Conservation (phyloP, 2,888 invertebrate genomes). For the Nemoura dubitans region DNA sequence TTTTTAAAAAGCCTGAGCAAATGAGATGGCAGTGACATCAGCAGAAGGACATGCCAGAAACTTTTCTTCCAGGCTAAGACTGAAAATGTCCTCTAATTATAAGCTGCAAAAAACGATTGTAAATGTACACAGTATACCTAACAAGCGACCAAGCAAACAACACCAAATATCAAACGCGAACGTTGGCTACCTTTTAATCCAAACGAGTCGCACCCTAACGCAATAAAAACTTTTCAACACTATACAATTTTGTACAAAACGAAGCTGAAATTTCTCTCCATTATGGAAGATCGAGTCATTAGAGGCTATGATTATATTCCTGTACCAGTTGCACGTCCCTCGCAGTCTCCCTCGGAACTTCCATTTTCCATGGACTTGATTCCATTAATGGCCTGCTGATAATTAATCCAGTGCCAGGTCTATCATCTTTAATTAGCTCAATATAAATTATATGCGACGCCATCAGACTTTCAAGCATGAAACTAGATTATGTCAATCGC, state of each 20-base stretch:
- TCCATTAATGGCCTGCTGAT: neutral
- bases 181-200: neutral
- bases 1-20: no score
- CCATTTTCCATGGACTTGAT: neutral
- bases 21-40: no score
- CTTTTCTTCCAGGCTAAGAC: no score
- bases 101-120: neutral
- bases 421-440: neutral
- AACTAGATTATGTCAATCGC: neutral
- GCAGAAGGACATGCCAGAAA: no score
- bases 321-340: neutral
- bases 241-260: neutral
- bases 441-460: neutral
- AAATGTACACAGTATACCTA: no score
- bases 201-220: neutral
- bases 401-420: neutral
- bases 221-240: neutral
- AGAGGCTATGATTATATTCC: neutral
- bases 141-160: neutral
- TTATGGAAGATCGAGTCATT: neutral
- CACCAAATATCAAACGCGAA: neutral
- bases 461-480: neutral
- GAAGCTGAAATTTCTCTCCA: neutral
- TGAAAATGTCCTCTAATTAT: no score
- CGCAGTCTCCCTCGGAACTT: neutral